These are phyloP conservation scores for Lordiphosa collinella DNA, from an alignment of 1,140 invertebrate species.

Conservation along the genomic window DNA sequence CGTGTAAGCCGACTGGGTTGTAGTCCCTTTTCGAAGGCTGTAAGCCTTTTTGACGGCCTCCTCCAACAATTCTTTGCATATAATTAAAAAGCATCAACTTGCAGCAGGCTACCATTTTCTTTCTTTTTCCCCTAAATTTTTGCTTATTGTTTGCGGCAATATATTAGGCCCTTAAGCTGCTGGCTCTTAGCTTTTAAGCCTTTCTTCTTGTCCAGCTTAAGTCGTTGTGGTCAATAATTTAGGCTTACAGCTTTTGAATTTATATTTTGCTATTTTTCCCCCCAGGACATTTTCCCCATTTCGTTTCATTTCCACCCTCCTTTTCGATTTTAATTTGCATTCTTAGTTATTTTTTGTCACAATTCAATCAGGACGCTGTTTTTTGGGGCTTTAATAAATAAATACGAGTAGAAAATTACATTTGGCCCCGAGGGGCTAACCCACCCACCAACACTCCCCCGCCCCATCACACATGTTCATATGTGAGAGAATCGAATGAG, in stretches of 20 bases:
- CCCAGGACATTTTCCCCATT: constrained; percentile 37
- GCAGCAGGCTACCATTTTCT: constrained; percentile 17
- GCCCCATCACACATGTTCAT: background rate
- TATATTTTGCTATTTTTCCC: constrained; percentile 11
- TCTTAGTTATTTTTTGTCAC: constrained; percentile 55
- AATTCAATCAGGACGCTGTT: constrained; percentile 68
- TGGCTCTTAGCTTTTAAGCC: constrained; percentile 18
- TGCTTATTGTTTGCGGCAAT: constrained; percentile 55
- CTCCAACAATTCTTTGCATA: constrained; percentile 65
- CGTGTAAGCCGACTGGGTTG: constrained; percentile 47
- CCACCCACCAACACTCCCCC: background rate
- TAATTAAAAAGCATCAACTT: constrained; percentile 62
- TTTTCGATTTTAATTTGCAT: constrained; percentile 65
- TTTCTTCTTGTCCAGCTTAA: constrained; percentile 14
- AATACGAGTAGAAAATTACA: constrained; percentile 70
- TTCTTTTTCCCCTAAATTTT: constrained; percentile 32
- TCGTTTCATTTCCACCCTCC: constrained; percentile 13
- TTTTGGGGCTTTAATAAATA: constrained; percentile 66
- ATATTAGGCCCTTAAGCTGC: constrained; percentile 64
- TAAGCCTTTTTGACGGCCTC: constrained; percentile 66
- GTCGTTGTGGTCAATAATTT: constrained; percentile 52
- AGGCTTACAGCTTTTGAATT: constrained; percentile 16
- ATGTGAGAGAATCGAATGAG: too few species aligned
- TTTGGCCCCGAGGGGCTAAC: constrained; percentile 59
- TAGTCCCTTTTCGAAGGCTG: constrained; percentile 49